Evolutionary conservation across 2,888 invertebrate genomes (phyloP), one percentile per base, ranked within the genome.

Genomic region (Thereva unica): DNA sequence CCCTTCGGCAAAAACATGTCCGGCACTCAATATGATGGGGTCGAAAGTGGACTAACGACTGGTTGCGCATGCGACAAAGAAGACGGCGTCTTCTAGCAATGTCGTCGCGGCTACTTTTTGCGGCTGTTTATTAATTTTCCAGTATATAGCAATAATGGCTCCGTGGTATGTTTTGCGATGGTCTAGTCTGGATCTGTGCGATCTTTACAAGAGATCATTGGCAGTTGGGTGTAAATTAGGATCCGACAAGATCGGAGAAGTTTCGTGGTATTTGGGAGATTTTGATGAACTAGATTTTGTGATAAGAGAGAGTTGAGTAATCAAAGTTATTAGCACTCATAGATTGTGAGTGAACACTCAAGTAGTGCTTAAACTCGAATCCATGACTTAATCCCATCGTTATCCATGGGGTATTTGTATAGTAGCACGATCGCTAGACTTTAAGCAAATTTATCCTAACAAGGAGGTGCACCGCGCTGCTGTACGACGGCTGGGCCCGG

Each of bases 41-140:
- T 47, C 47, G 47, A 47, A 59, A 59, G 57, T 38, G 41, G 57
- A 61, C 50, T 61, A 50, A 50, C 61, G 42, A 61, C 40, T 61
- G 61, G 38, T 41, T 41, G 61, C 61, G 61, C 61, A 61, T 61
- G 61, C 61, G 61, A 49, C 50, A 61, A 61, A 61, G 61, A 38
- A n/a, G 40, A 50, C 50, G 50, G 61, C 61, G 61, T 50, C 61
- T 50, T 50, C 41, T 5, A n/a, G 23, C n/a, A 42, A 56, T 56
- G 55, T 10, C 5, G 55, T 56, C 12, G 50, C 50, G 40, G 41
- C 49, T 10, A 23, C 50, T 61, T 61, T 61, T 61, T 61, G 45
- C 23, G 41, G 5, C 4, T 34, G 50, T 61, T 61, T 61, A 61
- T 61, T 61, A 61, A 61, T 61, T 61, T 49, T 49, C 61, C 34